Conservation (phyloP, 2,888 invertebrate species). For the Rhagophthalmus giganteus region DNA sequence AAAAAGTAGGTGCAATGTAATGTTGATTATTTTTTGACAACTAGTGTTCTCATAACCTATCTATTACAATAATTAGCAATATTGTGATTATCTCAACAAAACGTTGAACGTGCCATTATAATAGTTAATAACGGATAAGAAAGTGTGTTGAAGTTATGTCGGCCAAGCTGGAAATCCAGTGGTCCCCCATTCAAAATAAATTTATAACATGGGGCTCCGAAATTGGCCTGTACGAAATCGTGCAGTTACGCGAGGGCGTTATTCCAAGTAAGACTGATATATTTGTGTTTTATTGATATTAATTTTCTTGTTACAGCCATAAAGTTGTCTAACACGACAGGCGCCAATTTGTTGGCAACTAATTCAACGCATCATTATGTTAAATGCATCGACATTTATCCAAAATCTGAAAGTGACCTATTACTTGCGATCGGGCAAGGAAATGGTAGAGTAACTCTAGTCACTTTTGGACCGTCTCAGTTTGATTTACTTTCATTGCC, state of each 20-base stretch:
- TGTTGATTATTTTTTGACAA: too few relatives aligned
- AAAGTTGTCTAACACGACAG: slow-evolving; percentile 69
- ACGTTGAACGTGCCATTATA: too few relatives aligned
- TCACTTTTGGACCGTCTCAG: slow-evolving; percentile 71
- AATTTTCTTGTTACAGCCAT: slow-evolving; percentile 57
- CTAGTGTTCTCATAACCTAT: too few relatives aligned
- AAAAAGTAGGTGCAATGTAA: too few relatives aligned
- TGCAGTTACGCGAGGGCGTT: slow-evolving; percentile 62
- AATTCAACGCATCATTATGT: slow-evolving; percentile 77
- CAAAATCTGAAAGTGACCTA: slow-evolving; percentile 73
- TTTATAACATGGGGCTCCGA: slow-evolving; percentile 92
- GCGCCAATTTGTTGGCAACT: slow-evolving; percentile 71
- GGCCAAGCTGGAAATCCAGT: slow-evolving; percentile 76
- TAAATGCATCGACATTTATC: slow-evolving; percentile 86
- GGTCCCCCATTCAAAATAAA: slow-evolving; percentile 83
- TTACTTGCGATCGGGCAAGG: slow-evolving; percentile 85
- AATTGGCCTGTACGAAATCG: slow-evolving; percentile 82
- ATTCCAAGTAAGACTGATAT: slow-evolving; percentile 40
- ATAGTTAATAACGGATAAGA: too few relatives aligned
- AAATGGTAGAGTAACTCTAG: slow-evolving; percentile 84
- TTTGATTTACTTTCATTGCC: slow-evolving; percentile 69
- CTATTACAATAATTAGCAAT: too few relatives aligned
- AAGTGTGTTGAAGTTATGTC: too few relatives aligned
- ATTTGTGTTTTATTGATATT: not conserved
- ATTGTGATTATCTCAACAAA: too few relatives aligned